Percentiles rank a stretch among this genome's conserved stretches.
phyloP scores from a whole-genome alignment of 2,113 vertebrate genomes.

The Uria lomvia region DNA sequence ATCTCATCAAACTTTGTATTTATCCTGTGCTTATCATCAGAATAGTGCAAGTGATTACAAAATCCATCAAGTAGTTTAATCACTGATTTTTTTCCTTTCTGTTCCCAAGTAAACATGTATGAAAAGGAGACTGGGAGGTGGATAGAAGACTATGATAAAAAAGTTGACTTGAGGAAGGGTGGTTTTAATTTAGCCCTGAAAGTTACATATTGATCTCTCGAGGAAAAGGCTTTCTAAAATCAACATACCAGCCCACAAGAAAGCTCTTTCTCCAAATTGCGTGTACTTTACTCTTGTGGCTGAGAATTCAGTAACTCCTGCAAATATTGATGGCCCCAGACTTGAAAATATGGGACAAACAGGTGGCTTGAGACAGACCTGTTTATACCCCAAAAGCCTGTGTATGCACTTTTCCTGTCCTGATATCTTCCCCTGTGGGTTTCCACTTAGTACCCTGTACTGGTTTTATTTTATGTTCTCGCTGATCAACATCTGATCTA shows the following conservation, averaged over 20 bases:
- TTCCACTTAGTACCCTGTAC: background rate
- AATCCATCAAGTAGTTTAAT: conserved; percentile 31
- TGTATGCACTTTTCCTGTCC: background rate
- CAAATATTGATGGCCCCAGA: background rate
- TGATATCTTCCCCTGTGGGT: background rate
- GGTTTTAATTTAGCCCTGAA: background rate
- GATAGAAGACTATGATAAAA: background rate
- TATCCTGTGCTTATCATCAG: background rate
- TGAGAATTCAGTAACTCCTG: background rate
- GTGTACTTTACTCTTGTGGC: background rate
- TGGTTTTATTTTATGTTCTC: background rate
- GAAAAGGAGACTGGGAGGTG: background rate
- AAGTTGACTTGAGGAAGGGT: background rate
- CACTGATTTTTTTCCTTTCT: background rate
- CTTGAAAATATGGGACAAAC: background rate
- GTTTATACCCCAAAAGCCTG: background rate
- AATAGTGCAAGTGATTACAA: conserved; percentile 28
- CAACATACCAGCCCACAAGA: background rate
- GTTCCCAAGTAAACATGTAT: background rate
- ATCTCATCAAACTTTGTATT: conserved; percentile 43
- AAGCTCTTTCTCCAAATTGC: background rate
- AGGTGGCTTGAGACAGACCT: background rate
- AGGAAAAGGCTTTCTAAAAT: background rate
- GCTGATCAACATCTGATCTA: background rate
- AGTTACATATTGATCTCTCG: background rate